Evolutionary conservation across 2,797 vertebrate genomes (phyloP).

Genomic region (Poeciliopsis gracilis): DNA sequence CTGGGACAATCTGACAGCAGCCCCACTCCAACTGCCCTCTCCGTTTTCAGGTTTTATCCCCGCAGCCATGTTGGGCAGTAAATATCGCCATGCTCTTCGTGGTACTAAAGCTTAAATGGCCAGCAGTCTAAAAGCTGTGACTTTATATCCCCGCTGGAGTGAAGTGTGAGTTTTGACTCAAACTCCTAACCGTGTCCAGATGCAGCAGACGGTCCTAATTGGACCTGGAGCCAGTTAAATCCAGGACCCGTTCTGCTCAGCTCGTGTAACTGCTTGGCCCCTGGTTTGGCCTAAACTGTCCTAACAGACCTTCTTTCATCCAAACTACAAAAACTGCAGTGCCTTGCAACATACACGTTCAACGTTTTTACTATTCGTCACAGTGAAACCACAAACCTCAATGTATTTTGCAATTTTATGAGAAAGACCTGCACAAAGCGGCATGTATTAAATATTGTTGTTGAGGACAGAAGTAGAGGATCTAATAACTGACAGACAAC

Average conservation of each 20-base stretch:
- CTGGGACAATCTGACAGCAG: slow-evolving; percentile 54
- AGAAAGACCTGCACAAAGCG: background rate
- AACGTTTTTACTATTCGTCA: background rate
- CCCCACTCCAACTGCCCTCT: slow-evolving; percentile 33
- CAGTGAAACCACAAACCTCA: background rate
- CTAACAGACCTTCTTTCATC: slow-evolving; percentile 43
- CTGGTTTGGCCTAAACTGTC: slow-evolving; percentile 51
- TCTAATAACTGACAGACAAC: background rate
- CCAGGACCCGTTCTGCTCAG: slow-evolving; percentile 86
- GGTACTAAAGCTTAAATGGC: slow-evolving; percentile 53
- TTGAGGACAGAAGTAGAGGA: background rate
- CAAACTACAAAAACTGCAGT: slow-evolving; percentile 26
- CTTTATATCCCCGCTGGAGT: slow-evolving; percentile 63
- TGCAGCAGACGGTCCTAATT: slow-evolving; percentile 92
- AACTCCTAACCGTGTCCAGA: slow-evolving; percentile 90
- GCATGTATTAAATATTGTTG: background rate
- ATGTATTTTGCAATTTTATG: background rate
- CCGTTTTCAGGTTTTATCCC: slow-evolving; percentile 45
- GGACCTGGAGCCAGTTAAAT: slow-evolving; percentile 92
- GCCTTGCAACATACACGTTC: background rate
- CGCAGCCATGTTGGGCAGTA: slow-evolving; percentile 44
- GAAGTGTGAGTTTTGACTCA: slow-evolving; percentile 73
- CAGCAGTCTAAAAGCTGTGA: slow-evolving; percentile 63
- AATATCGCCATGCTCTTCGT: slow-evolving; percentile 53
- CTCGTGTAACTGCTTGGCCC: slow-evolving; percentile 61